Evolutionary conservation across 30 jellyfish, hydroid and myxozoan genomes (phyloP).

Genomic region (Sanderia malayensis): DNA sequence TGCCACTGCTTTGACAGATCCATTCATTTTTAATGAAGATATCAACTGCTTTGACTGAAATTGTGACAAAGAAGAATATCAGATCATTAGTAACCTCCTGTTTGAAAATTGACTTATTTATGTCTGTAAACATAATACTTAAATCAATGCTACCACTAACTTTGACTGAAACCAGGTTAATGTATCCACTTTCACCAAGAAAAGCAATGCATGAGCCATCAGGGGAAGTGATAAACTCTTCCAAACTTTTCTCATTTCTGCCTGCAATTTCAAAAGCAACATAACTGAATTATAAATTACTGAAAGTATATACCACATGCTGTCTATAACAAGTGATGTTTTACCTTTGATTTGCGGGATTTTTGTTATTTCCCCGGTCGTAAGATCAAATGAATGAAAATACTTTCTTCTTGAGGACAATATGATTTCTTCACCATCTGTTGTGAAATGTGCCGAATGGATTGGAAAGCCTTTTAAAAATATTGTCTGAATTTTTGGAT

Average conservation of each 20-base stretch:
- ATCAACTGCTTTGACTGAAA: constrained; percentile 62
- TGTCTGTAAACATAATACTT: too few relatives aligned
- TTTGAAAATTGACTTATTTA: too few relatives aligned
- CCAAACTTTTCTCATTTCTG: constrained; percentile 60
- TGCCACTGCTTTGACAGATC: constrained; percentile 64
- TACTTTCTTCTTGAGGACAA: constrained; percentile 61
- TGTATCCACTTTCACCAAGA: constrained; percentile 82
- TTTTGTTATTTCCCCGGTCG: constrained; percentile 57
- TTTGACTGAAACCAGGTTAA: constrained; percentile 73
- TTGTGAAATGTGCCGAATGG: constrained; percentile 70
- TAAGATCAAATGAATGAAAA: constrained; percentile 54
- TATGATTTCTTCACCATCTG: constrained; percentile 65
- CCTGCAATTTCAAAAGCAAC: too few relatives aligned
- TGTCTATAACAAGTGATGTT: too few relatives aligned
- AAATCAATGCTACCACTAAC: too few relatives aligned
- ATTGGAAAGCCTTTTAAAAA: constrained; percentile 71
- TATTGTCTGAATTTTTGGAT: constrained; percentile 65
- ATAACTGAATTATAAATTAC: too few relatives aligned
- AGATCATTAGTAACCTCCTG: too few relatives aligned
- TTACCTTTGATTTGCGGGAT: constrained; percentile 71
- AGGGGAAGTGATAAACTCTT: constrained; percentile 66
- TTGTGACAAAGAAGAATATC: too few relatives aligned
- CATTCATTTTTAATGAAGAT: constrained; percentile 78
- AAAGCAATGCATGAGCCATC: constrained; percentile 77
- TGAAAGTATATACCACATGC: too few relatives aligned